Conservation (phyloP, 2,888 invertebrate genomes). For the Ypsolopha sequella region DNA sequence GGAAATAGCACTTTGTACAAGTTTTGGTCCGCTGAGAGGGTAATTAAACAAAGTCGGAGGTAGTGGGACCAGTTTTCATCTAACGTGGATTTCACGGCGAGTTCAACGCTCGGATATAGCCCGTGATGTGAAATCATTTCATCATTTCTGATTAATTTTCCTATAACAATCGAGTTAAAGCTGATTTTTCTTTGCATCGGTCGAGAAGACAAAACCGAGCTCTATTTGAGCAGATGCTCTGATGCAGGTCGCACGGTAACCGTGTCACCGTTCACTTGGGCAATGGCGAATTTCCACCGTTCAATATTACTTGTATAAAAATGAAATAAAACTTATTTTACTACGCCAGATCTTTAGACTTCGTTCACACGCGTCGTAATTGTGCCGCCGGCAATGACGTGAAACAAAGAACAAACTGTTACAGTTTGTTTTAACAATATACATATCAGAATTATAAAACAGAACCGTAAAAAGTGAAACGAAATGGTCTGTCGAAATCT, state of each 20-base stretch:
- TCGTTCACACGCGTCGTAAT: too few species aligned
- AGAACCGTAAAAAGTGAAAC: not conserved
- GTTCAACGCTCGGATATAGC: conserved; percentile 41
- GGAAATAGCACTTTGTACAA: not conserved
- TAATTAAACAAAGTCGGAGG: conserved; percentile 25
- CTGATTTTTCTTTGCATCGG: too few species aligned
- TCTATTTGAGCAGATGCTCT: conserved; percentile 39
- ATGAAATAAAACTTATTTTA: too few species aligned
- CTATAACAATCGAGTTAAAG: too few species aligned
- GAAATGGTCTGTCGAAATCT: not conserved
- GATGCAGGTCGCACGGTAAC: conserved; percentile 8
- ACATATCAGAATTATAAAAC: not conserved
- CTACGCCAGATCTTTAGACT: too few species aligned
- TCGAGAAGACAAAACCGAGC: not conserved
- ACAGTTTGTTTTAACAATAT: not conserved
- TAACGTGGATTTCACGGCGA: conserved; percentile 34
- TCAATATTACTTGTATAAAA: too few species aligned
- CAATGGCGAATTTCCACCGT: too few species aligned
- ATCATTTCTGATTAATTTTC: too few species aligned
- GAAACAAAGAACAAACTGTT: not conserved
- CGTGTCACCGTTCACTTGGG: not conserved
- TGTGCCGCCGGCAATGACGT: not conserved
- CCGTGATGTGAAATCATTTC: too few species aligned
- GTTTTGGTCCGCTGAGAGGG: conserved; percentile 6
- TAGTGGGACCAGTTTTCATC: conserved; percentile 35